A percentile compares a stretch with the other conserved stretches of the same genome.
Conservation (phyloP, 2,113 vertebrate species). For the Eretmochelys imbricata region DNA sequence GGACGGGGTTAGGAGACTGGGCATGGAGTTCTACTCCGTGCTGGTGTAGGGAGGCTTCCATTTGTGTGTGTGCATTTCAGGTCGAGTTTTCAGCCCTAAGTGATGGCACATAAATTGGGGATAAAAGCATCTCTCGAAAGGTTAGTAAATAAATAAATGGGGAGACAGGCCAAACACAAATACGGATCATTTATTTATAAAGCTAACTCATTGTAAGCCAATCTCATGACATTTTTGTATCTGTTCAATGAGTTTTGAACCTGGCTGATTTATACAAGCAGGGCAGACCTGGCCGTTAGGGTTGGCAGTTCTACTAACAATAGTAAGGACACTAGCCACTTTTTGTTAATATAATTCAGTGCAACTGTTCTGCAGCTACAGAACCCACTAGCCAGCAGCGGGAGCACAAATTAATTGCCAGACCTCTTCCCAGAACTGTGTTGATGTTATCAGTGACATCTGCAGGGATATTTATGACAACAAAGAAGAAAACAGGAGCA, state of each 20-base stretch:
- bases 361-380: neutral
- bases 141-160: neutral
- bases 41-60: too few relatives aligned
- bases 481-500: neutral
- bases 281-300: neutral
- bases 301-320: neutral
- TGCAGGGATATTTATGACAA: rapidly evolving
- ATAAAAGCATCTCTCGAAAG: neutral
- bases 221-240: rapidly evolving
- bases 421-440: rapidly evolving
- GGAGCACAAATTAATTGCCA: neutral
- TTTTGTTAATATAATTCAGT: neutral
- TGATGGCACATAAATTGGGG: neutral
- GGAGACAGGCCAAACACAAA: neutral
- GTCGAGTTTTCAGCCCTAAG: neutral
- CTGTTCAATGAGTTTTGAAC: rapidly evolving
- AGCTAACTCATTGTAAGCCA: neutral
- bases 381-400: neutral
- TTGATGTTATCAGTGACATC: neutral
- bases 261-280: neutral
- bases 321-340: neutral
- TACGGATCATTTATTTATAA: neutral
- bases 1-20: neutral
- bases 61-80: neutral
- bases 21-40: neutral